Evolutionary conservation across 2,888 invertebrate species (phyloP).

Genomic region (Geotrupes spiniger): DNA sequence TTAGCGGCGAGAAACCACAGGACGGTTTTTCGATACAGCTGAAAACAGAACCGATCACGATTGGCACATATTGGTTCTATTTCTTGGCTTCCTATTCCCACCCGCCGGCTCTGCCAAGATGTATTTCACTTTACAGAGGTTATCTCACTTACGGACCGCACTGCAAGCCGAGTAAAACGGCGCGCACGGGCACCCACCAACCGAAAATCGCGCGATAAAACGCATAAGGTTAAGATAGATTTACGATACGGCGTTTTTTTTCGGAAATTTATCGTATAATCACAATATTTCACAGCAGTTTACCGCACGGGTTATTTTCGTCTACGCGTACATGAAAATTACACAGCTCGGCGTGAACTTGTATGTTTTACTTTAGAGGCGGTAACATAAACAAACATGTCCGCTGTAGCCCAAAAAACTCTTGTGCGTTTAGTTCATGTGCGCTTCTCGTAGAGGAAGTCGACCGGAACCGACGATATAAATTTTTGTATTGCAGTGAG

Average conservation of each 20-base stretch:
- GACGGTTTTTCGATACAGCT: constrained; percentile 31
- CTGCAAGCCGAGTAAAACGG: not conserved
- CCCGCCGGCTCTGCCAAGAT: constrained; percentile 19
- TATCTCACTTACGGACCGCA: constrained; percentile 20
- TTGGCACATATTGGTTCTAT: constrained; percentile 31
- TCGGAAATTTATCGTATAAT: not conserved
- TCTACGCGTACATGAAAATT: constrained; percentile 35
- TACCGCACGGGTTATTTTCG: constrained; percentile 22
- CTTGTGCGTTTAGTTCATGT: constrained; percentile 41
- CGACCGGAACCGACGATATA: constrained; percentile 21
- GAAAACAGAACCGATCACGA: constrained; percentile 31
- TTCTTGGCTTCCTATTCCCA: constrained; percentile 24
- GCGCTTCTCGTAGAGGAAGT: constrained; percentile 25
- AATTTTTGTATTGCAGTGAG: constrained; percentile 8
- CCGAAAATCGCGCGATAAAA: not conserved
- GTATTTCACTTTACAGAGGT: constrained; percentile 19
- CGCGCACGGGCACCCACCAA: not conserved
- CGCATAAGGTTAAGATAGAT: not conserved
- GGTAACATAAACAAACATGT: constrained; percentile 41
- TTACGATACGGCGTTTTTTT: not conserved
- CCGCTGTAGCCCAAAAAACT: constrained; percentile 40
- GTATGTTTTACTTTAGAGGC: constrained; percentile 46
- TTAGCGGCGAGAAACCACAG: constrained; percentile 23
- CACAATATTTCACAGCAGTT: constrained; percentile 4
- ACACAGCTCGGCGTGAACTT: constrained; percentile 30